Evolutionary conservation across 2,797 vertebrate genomes (phyloP), one percentile per base, ranked within the genome.

Genomic region (Peromyscus eremicus): DNA sequence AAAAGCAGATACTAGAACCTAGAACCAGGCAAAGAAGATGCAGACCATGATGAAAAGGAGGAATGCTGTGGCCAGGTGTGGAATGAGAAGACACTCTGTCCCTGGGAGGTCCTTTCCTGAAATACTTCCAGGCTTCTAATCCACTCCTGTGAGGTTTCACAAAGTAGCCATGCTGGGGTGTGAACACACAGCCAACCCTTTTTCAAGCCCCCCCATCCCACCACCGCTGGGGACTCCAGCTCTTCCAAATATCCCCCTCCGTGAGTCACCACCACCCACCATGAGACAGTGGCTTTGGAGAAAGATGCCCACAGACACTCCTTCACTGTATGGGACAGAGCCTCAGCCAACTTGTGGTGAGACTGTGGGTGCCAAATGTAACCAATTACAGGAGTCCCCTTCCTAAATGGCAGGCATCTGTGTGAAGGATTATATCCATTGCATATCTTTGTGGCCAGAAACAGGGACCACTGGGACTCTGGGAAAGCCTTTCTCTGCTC

Each of bases 241-340:
- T 55, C n/a, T 52, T 79, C 77, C 14, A 2, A 17, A 19, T 64
- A n/a, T 73, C 70, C 87, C 81, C 40, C 12, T 12, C 34, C 2
- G 25, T 85, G 90, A 95, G 90, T 92, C 89, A 12, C 92, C 94
- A 46, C 68, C 92, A 66, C 82, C 75, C 0, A 2, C 89, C 77
- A 76, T 1, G 76, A 96, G 88, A 79, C 60, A 43, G 40, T 40
- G 81, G 92, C 73, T 83, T 60, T 71, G 89, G 93, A 93, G 88
- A 73, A 88, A 88, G n/a, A 49, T 91, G 86, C 93, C 96, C 96
- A 97, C 97, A 97, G 88, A 97, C 88, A 77, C 75, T 96, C 97
- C 87, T 94, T 93, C 94, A 95, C 73, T 94, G 75, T 86, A 89
- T 95, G 93, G 87, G 95, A 95, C 94, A 57, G 0, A 23, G 79